Conservation (phyloP, 2,113 vertebrate genomes). For the Miniopterus natalensis region DNA sequence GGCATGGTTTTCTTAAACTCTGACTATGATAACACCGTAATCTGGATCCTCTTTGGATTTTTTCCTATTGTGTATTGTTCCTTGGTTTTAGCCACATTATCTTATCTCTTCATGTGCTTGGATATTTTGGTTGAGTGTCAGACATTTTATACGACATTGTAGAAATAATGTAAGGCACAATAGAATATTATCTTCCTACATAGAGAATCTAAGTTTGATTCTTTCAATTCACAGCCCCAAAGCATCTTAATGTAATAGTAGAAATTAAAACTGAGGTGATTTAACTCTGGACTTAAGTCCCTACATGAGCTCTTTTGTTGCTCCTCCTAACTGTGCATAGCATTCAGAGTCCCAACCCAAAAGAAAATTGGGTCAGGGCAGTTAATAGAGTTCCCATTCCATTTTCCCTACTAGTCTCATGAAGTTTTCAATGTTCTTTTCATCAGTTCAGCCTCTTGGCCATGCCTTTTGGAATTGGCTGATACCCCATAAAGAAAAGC, state of each 20-base stretch:
- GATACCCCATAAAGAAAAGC: background rate
- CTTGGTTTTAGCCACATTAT: background rate
- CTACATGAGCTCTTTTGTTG: background rate
- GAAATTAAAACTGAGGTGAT: background rate
- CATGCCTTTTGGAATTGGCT: background rate
- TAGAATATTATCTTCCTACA: background rate
- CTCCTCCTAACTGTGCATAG: background rate
- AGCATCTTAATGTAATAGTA: background rate
- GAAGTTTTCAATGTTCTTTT: background rate
- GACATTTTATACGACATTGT: background rate
- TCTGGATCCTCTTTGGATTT: background rate
- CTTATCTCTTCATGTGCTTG: background rate
- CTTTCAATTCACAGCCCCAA: background rate
- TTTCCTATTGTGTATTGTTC: background rate
- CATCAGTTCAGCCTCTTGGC: background rate
- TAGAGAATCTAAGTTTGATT: background rate
- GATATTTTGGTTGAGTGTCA: background rate
- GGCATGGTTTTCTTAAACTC: background rate
- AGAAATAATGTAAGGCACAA: background rate
- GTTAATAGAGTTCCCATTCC: background rate
- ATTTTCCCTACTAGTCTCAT: background rate
- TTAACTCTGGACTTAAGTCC: background rate
- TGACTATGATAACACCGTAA: background rate
- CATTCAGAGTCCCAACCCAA: background rate
- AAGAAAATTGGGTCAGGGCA: background rate